A percentile compares a stretch with the other conserved stretches of the same genome.
Evolutionary conservation across 2,113 vertebrate genomes (phyloP).

Genomic region (Erinaceus europaeus): DNA sequence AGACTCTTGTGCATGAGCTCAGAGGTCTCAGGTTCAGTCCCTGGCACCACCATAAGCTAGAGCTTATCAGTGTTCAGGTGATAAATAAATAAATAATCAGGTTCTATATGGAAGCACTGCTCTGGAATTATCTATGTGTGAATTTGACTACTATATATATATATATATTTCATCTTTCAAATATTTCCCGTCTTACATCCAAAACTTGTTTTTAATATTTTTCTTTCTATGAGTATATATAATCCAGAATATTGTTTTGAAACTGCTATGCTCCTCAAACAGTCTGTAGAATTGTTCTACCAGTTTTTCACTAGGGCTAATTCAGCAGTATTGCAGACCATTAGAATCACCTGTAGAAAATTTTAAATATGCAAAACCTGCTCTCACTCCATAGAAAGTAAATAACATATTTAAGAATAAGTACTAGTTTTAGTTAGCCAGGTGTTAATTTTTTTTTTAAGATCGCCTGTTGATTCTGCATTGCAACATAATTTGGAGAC

Average conservation of each 20-base stretch:
- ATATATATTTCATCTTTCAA: neutral
- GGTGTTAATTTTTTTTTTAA: neutral
- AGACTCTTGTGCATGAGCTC: too few species aligned
- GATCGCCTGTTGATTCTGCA: neutral
- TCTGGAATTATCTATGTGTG: too few species aligned
- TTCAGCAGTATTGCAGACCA: neutral
- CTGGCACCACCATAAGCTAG: too few species aligned
- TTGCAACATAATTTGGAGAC: neutral
- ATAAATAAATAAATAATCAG: too few species aligned
- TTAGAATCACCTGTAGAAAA: neutral
- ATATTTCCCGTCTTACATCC: neutral
- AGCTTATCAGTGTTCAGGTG: too few species aligned
- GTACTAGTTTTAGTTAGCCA: too few species aligned
- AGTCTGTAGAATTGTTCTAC: neutral
- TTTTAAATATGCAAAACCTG: neutral
- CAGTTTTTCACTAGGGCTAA: neutral
- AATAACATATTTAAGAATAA: neutral
- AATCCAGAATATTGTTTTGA: neutral
- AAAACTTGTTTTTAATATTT: neutral
- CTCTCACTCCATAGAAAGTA: neutral
- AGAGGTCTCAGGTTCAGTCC: too few species aligned
- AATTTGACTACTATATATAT: too few species aligned
- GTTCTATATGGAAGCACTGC: too few species aligned
- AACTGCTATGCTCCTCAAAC: neutral
- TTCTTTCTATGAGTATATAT: neutral